Evolutionary conservation across 2,113 vertebrate species (phyloP).

Genomic region (Rhea americana): DNA sequence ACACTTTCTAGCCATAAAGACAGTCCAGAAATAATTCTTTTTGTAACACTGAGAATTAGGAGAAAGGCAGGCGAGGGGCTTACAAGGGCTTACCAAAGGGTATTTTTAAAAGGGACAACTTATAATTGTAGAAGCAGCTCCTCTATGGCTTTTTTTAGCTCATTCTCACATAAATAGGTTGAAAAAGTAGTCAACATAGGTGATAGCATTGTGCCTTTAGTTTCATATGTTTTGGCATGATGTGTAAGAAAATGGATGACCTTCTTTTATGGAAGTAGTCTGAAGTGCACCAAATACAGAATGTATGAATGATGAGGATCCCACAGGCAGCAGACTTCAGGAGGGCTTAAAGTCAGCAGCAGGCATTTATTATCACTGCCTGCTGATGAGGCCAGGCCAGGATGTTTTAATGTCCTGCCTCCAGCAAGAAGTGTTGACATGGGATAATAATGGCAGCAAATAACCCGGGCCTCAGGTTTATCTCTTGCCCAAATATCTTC

Average conservation of each 20-base stretch:
- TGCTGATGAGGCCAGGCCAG: background rate
- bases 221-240: background rate
- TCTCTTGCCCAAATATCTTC: background rate
- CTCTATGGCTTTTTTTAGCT: background rate
- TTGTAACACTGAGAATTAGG: background rate
- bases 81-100: background rate
- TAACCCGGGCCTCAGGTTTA: background rate
- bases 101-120: background rate
- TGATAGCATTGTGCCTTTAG: fast-evolving
- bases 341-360: fast-evolving
- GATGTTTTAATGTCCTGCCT: background rate
- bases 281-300: background rate
- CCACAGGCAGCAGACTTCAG: background rate
- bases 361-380: background rate
- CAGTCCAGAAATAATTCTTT: background rate
- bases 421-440: fast-evolving
- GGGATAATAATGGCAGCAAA: background rate
- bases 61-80: background rate
- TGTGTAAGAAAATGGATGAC: background rate
- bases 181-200: background rate
- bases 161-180: background rate
- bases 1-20: background rate
- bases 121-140: background rate
- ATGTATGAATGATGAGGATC: background rate
- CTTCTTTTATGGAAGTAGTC: background rate